phyloP scores from a whole-genome alignment of 2,113 vertebrate genomes.

The Globicephala melas region DNA sequence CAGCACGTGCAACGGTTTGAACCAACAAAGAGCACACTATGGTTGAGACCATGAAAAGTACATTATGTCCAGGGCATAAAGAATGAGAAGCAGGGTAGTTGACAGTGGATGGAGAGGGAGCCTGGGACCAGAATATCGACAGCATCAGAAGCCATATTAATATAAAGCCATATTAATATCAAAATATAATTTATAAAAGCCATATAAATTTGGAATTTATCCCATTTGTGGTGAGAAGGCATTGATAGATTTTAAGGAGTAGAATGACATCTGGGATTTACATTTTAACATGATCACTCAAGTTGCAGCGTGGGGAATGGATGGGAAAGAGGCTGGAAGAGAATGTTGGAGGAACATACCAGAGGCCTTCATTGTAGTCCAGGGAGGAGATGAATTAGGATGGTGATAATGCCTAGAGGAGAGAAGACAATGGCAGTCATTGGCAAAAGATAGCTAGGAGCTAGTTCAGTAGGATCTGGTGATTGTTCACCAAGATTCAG shows the following conservation, averaged over 20 bases:
- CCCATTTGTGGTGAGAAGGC: background rate
- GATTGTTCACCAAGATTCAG: background rate
- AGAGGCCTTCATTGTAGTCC: background rate
- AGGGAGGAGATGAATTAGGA: background rate
- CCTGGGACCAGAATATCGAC: background rate
- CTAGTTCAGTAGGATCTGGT: background rate
- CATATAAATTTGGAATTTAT: background rate
- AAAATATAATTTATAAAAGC: background rate
- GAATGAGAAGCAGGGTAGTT: background rate
- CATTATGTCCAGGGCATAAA: background rate
- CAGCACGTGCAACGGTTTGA: background rate
- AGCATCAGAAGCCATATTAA: background rate
- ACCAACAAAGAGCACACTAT: background rate
- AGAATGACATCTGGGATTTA: background rate
- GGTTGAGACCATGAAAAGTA: background rate
- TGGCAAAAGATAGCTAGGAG: background rate
- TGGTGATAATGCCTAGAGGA: background rate
- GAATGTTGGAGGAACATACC: background rate
- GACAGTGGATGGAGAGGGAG: background rate
- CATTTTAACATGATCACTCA: background rate
- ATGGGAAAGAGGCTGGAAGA: background rate
- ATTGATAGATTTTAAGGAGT: background rate
- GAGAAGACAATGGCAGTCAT: background rate
- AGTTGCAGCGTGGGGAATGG: background rate
- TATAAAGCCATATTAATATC: background rate